Conservation (phyloP, 2,888 invertebrate species). For the Zeuzera pyrina region DNA sequence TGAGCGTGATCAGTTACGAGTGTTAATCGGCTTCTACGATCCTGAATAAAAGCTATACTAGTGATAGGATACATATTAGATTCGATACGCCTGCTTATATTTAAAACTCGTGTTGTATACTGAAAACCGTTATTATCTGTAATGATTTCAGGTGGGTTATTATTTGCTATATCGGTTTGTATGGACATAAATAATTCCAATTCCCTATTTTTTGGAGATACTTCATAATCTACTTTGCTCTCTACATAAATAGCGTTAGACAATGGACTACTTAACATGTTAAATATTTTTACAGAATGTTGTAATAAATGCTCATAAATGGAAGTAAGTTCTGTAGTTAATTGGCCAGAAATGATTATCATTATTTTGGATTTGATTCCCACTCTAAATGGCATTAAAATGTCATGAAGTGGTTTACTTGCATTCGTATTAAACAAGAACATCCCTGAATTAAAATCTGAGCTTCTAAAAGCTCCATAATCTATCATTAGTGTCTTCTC, state of each 20-base stretch:
- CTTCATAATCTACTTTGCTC: conserved; percentile 86
- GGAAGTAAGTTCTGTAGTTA: conserved; percentile 87
- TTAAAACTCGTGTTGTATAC: conserved; percentile 82
- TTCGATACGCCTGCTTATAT: conserved; percentile 86
- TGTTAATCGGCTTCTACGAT: conserved; percentile 78
- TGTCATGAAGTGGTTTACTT: conserved; percentile 84
- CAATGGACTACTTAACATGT: conserved; percentile 76
- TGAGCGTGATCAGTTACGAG: conserved; percentile 91
- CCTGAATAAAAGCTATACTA: conserved; percentile 88
- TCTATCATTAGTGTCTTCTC: conserved; percentile 65
- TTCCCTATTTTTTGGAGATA: conserved; percentile 87
- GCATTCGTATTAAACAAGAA: conserved; percentile 94
- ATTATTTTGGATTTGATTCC: conserved; percentile 70
- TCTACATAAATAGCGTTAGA: conserved; percentile 83
- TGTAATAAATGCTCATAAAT: conserved; percentile 83
- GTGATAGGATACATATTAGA: conserved; percentile 97
- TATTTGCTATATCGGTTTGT: conserved; percentile 86
- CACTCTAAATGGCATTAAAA: conserved; percentile 79
- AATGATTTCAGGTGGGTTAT: conserved; percentile 83
- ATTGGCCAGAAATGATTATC: conserved; percentile 86
- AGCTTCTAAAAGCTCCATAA: conserved; percentile 90
- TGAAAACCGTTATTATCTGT: conserved; percentile 95
- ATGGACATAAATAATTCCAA: conserved; percentile 93
- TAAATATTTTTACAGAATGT: conserved; percentile 86
- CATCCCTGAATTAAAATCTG: conserved; percentile 92